Percentiles rank a stretch among this genome's conserved stretches.
Conservation (phyloP, 2,888 invertebrate genomes). For the Disparrhopalites patrizii region DNA sequence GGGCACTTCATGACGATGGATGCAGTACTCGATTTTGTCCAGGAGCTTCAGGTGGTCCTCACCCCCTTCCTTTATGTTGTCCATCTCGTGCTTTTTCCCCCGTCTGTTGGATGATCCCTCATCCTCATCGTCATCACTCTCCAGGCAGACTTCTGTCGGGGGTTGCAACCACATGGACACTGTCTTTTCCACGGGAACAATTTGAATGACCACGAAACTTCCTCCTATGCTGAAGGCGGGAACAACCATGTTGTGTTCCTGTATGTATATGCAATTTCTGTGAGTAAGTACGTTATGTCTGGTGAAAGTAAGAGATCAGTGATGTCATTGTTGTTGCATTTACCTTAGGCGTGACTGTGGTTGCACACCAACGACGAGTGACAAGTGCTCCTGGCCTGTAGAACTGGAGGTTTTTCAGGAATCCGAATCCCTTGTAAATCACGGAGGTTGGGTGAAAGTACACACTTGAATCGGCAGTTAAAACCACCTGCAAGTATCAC, state of each 20-base stretch:
- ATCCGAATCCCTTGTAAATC: constrained; percentile 22
- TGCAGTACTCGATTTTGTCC: constrained; percentile 12
- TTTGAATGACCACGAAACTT: constrained; percentile 24
- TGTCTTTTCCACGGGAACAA: constrained; percentile 15
- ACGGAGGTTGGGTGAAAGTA: constrained; percentile 17
- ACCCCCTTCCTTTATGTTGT: background rate
- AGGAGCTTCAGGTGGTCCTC: background rate
- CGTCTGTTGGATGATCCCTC: no score
- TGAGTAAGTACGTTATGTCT: background rate
- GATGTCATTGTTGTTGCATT: background rate
- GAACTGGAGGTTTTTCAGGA: background rate
- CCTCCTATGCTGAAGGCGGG: constrained; percentile 20
- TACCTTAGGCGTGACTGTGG: constrained; percentile 21
- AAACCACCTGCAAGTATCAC: constrained; percentile 12
- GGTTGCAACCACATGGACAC: constrained; percentile 13
- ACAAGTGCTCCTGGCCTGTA: constrained; percentile 21
- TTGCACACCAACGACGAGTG: constrained; percentile 22
- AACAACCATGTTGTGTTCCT: constrained; percentile 28
- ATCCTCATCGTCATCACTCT: background rate
- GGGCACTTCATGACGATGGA: constrained; percentile 19
- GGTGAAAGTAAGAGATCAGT: background rate
- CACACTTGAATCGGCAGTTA: background rate
- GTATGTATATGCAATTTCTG: background rate
- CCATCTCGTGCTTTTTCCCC: background rate
- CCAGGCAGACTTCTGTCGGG: constrained; percentile 1